Evolutionary conservation across 1,140 invertebrate genomes (phyloP).

Genomic region (Calliphora vicina): DNA sequence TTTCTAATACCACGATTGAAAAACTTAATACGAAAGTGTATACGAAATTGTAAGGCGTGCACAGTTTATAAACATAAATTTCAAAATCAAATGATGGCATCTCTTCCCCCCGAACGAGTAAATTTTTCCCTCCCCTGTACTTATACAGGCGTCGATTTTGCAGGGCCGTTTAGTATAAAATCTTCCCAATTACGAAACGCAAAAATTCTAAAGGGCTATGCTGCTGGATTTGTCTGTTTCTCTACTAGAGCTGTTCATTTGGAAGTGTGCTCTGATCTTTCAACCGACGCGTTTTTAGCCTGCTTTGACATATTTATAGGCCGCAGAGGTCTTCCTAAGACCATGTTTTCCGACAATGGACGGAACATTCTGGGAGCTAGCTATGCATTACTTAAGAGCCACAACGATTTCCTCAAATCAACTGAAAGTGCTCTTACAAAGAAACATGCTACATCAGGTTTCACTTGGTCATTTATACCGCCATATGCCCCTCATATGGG

Average conservation of each 20-base stretch:
- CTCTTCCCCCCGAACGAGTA: conserved; percentile 39
- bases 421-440: not conserved
- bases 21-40: not conserved
- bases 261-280: not conserved
- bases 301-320: not conserved
- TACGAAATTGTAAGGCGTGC: not conserved
- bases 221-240: not conserved
- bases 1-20: not conserved
- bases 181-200: not conserved
- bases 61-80: conserved; percentile 2
- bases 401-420: not conserved
- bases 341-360: conserved; percentile 47
- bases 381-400: not conserved
- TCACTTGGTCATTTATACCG: conserved; percentile 23
- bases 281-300: not conserved
- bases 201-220: not conserved
- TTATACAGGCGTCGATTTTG: conserved; percentile 44
- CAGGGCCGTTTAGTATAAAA: conserved; percentile 36
- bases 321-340: conserved; percentile 35
- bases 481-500: conserved; percentile 37
- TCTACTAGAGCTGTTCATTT: not conserved
- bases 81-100: conserved; percentile 31
- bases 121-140: conserved; percentile 23
- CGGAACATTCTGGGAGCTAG: conserved; percentile 56
- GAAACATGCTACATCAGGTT: not conserved